Conservation (phyloP, 2,888 invertebrate species). For the Xylophagus ater region DNA sequence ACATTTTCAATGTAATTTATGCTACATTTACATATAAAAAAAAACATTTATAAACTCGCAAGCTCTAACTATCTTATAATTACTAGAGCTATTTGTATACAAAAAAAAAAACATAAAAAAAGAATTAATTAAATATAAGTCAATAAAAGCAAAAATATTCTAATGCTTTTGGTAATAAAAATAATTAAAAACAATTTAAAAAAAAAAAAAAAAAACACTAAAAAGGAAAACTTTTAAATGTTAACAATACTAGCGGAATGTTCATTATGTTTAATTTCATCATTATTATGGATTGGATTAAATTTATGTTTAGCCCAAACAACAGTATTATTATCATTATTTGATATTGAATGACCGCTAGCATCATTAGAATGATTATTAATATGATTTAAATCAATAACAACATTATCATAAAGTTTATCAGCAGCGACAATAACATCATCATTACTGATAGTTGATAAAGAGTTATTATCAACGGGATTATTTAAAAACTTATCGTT, state of each 20-base stretch:
- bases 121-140: neutral
- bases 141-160: neutral
- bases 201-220: neutral
- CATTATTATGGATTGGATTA: constrained; percentile 11
- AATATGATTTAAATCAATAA: constrained; percentile 14
- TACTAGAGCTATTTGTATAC: neutral
- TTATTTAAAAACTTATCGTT: constrained; percentile 36
- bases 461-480: constrained; percentile 17
- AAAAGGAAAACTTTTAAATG: constrained; percentile 7
- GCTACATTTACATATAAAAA: too few relatives aligned
- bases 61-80: too few relatives aligned
- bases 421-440: too few relatives aligned
- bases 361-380: constrained; percentile 12
- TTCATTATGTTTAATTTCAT: constrained; percentile 5
- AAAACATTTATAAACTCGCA: too few relatives aligned
- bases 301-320: constrained; percentile 12
- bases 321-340: constrained; percentile 8
- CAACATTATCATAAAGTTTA: constrained; percentile 16
- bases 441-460: too few relatives aligned
- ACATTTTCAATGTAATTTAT: too few relatives aligned
- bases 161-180: too few relatives aligned
- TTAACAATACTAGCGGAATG: constrained; percentile 17
- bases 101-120: neutral
- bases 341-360: constrained; percentile 6
- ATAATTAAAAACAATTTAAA: neutral